These are phyloP conservation scores for Ispidina picta DNA, from an alignment of 2,797 vertebrate genomes.

Conservation along the genomic window DNA sequence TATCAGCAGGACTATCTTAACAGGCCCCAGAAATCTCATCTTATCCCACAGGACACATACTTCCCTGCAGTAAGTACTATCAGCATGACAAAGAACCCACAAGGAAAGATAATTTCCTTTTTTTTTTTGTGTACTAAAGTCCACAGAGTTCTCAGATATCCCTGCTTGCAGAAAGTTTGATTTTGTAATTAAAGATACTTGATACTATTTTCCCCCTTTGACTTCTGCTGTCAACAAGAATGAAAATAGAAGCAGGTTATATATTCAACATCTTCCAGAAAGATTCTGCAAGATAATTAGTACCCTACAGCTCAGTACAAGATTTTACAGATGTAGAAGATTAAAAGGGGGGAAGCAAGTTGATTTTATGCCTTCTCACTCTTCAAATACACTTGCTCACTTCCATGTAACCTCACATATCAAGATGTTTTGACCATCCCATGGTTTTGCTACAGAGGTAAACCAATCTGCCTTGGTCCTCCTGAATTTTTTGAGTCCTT, in stretches of 20 bases:
- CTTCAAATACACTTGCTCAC: background rate
- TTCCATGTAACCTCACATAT: background rate
- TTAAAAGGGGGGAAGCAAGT: background rate
- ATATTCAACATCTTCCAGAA: background rate
- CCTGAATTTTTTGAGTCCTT: background rate
- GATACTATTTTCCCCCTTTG: background rate
- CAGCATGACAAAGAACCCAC: background rate
- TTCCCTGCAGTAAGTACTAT: background rate
- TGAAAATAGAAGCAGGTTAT: background rate
- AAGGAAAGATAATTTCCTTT: background rate
- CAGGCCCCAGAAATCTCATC: background rate
- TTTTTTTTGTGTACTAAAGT: background rate
- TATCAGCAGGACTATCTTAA: background rate
- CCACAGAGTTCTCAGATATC: background rate
- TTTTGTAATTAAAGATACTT: background rate
- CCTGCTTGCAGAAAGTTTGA: background rate
- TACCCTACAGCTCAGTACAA: background rate
- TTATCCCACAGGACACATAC: background rate
- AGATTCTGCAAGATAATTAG: background rate
- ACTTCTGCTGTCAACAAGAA: background rate
- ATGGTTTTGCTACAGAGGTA: background rate
- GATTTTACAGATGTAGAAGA: background rate
- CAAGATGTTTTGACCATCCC: background rate
- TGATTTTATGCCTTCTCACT: background rate
- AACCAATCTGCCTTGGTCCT: background rate